These are phyloP conservation scores for Acronicta psi DNA, from an alignment of 2,888 invertebrate species.

Conservation along the genomic window DNA sequence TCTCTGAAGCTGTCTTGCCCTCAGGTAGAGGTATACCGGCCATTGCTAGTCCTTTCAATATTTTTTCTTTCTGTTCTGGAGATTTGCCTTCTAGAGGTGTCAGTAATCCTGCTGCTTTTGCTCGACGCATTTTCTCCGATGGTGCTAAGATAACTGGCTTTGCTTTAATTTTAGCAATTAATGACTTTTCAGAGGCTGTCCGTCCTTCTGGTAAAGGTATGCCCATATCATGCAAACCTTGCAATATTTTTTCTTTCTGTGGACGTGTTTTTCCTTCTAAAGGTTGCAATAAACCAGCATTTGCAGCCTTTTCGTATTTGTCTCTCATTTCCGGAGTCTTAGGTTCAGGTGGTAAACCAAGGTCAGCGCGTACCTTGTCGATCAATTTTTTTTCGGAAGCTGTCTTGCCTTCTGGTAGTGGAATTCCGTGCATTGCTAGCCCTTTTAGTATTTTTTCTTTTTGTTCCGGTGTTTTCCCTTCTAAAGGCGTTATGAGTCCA, in stretches of 20 bases:
- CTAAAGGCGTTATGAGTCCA: constrained; percentile 18
- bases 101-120: constrained; percentile 46
- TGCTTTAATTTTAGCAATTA: constrained; percentile 17
- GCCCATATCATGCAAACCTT: constrained; percentile 6
- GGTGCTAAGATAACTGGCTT: background rate
- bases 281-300: constrained; percentile 41
- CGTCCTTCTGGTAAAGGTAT: constrained; percentile 5
- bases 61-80: constrained; percentile 54
- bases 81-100: constrained; percentile 51
- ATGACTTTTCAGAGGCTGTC: constrained; percentile 18
- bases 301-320: constrained; percentile 52
- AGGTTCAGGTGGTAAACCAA: constrained; percentile 61
- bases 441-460: constrained; percentile 56
- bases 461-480: constrained; percentile 54
- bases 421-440: constrained; percentile 39
- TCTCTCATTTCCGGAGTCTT: constrained; percentile 47
- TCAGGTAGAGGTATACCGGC: constrained; percentile 51
- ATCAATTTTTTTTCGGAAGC: constrained; percentile 56
- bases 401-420: constrained; percentile 56
- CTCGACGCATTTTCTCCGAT: constrained; percentile 19
- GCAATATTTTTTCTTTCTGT: constrained; percentile 30
- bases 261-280: constrained; percentile 35
- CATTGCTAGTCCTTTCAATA: constrained; percentile 44
- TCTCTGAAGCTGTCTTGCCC: constrained; percentile 45
- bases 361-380: constrained; percentile 53